Percentiles rank a stretch among this genome's conserved stretches.
phyloP scores from a whole-genome alignment of 2,888 invertebrate species.

The Sminthurides aquaticus region DNA sequence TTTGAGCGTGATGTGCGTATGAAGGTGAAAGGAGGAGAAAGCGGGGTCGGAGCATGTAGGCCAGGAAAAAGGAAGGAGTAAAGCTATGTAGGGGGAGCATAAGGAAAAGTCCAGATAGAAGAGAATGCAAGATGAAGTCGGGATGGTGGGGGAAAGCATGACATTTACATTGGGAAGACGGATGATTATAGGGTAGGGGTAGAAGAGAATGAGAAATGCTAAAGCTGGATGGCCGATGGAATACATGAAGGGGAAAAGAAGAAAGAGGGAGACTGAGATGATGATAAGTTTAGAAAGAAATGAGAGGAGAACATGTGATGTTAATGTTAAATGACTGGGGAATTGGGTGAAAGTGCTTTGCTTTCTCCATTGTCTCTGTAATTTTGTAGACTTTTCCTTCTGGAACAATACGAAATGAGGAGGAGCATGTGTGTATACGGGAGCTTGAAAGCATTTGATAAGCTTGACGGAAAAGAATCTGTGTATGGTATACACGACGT shows the following conservation, averaged over 20 bases:
- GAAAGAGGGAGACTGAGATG: not conserved
- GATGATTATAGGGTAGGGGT: not conserved
- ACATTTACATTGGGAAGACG: not conserved
- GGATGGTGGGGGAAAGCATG: not conserved
- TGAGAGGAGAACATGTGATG: not conserved
- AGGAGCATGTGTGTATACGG: not conserved
- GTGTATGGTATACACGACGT: not conserved
- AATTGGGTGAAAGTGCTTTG: not conserved
- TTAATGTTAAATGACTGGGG: slow-evolving; percentile 1
- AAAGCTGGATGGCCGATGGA: too few species aligned
- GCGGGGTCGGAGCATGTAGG: too few species aligned
- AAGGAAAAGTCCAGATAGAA: too few species aligned
- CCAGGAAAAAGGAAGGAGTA: too few species aligned
- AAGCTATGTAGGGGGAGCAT: too few species aligned
- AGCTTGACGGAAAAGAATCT: not conserved
- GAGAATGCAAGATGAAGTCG: not conserved
- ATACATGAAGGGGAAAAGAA: too few species aligned
- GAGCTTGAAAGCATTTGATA: too few species aligned
- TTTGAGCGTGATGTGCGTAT: not conserved
- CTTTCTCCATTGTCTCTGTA: not conserved
- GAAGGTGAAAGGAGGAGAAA: too few species aligned
- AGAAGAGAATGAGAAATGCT: not conserved
- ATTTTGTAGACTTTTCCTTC: not conserved
- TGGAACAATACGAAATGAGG: not conserved
- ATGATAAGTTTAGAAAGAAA: not conserved